Base-by-base conservation (phyloP, 2,888 invertebrate species). In the Pimpla rufipes region DNA sequence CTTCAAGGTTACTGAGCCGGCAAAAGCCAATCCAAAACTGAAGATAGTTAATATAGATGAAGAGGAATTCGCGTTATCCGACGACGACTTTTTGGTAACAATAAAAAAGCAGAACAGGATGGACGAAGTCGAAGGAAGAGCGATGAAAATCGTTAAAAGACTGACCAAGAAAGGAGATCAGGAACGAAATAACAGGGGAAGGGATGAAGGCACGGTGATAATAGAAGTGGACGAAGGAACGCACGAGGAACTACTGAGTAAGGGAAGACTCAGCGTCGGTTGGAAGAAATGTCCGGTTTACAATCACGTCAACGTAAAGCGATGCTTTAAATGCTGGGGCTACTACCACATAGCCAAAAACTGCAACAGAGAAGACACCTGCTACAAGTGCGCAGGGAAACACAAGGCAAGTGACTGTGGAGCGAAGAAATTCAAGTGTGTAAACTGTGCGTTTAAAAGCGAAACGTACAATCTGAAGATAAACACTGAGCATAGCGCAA, bases 261-360 rank as follows among this genome's bases (percentile, higher is more conserved):
- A n/a, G n/a, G 47, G 5, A 13, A 47, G n/a, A n/a, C 47, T 47
- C 5, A 47, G 13, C 1, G 66, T 76, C 3, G 67, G 78, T n/a
- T 84, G 77, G 84, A 64, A 10, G 18, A 80, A 67, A 29, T 80
- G 77, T 55, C 45, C 70, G 55, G 71, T 79, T 18, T 68, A 71
- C 35, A 73, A 78, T 37, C 67, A 79, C 45, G 40, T 67, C 42
- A 79, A 29, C 13, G 82, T 82, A 11, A 82, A 66, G 55, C 52
- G 78, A 55, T 78, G 78, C 55, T 82, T 37, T 55, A 82, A 78
- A 16, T 75, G 75, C 11, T 64, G 75, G 75, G 75, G 75, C 1
- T 64, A 52, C 11, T 64, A 75, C 62, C 82, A 82, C 40, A 74
- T 68, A 55, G 67, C 79, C 5, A 83, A 74, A 11, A 40, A 81